phyloP scores from a whole-genome alignment of 2,888 invertebrate genomes.

The Phragmatobia fuliginosa region DNA sequence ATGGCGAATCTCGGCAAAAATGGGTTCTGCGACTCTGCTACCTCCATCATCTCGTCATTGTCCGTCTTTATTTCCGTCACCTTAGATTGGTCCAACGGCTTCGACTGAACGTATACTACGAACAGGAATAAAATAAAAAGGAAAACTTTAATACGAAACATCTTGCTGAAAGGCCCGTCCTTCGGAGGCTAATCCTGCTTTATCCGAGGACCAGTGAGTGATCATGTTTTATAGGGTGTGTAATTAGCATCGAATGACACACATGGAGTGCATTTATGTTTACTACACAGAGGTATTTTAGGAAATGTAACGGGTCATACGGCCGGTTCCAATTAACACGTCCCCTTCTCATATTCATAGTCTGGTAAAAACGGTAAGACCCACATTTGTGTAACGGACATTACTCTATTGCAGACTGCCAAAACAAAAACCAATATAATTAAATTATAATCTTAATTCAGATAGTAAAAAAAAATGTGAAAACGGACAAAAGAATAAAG shows the following conservation, averaged over 20 bases:
- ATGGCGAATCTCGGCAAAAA: conserved; percentile 80
- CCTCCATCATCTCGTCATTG: conserved; percentile 73
- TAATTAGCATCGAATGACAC: conserved; percentile 70
- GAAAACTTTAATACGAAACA: conserved; percentile 53
- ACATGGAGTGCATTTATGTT: conserved; percentile 80
- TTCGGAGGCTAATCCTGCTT: conserved; percentile 65
- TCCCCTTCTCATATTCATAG: conserved; percentile 71
- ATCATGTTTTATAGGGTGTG: conserved; percentile 72
- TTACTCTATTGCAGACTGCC: background rate
- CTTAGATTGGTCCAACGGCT: conserved; percentile 58
- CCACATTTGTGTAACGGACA: conserved; percentile 43
- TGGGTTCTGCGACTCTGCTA: conserved; percentile 75
- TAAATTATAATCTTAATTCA: background rate
- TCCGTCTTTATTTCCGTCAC: conserved; percentile 28
- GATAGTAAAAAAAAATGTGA: background rate
- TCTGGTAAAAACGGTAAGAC: conserved; percentile 36
- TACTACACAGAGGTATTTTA: conserved; percentile 72
- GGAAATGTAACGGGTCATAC: conserved; percentile 81
- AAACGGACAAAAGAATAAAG: background rate
- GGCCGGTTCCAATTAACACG: conserved; percentile 79
- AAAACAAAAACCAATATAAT: background rate
- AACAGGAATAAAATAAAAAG: conserved; percentile 53
- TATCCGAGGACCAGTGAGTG: conserved; percentile 53
- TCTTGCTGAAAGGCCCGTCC: conserved; percentile 50
- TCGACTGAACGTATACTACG: conserved; percentile 52